These are phyloP conservation scores for Rousettus leschenaultii DNA, from an alignment of 2,113 vertebrate genomes.

Conservation along the genomic window DNA sequence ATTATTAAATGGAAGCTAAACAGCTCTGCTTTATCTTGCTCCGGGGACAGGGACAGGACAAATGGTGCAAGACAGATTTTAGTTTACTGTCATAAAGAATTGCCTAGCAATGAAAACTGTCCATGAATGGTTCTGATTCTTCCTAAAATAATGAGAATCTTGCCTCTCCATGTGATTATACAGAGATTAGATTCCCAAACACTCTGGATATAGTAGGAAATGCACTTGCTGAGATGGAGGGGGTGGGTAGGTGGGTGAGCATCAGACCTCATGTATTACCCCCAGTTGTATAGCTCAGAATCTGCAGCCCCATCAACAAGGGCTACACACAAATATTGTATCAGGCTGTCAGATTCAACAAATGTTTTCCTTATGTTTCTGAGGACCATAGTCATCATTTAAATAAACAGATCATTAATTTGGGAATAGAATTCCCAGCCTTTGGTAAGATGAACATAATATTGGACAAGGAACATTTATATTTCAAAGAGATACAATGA, in stretches of 20 bases:
- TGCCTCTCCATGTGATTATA: background rate
- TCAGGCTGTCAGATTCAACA: constrained; percentile 12
- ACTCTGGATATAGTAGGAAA: background rate
- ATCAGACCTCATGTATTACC: background rate
- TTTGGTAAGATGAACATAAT: constrained; percentile 16
- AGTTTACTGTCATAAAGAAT: background rate
- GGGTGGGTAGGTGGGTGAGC: too few species aligned
- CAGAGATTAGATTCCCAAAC: background rate
- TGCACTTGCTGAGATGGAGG: background rate
- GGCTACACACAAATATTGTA: background rate
- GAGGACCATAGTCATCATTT: constrained; percentile 12
- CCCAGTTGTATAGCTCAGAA: background rate
- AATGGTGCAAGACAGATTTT: background rate
- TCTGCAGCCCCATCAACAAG: background rate
- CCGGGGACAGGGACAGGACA: background rate
- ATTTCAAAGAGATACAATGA: constrained; percentile 36
- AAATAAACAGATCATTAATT: constrained; percentile 49
- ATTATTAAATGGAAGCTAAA: background rate
- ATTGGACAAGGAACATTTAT: constrained; percentile 1
- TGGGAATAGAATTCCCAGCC: constrained; percentile 16
- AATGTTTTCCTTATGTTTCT: constrained; percentile 36
- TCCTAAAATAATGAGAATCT: background rate
- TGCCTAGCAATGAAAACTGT: background rate
- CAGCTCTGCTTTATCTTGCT: background rate
- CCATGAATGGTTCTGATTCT: background rate